phyloP scores from a whole-genome alignment of 2,113 vertebrate species.

The Mormyrus iriodes region DNA sequence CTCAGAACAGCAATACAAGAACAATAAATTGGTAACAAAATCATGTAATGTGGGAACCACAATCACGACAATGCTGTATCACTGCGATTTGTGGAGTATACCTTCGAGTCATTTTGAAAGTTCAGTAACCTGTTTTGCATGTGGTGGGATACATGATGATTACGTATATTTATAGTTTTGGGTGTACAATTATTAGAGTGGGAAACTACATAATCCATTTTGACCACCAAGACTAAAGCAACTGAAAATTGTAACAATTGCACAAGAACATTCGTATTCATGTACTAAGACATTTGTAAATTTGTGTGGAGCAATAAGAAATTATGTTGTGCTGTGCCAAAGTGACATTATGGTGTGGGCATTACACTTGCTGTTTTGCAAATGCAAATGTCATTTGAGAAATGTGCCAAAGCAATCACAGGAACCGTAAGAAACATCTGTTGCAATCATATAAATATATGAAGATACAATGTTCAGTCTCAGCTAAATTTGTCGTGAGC shows the following conservation, averaged over 20 bases:
- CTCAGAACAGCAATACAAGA: neutral
- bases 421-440: neutral
- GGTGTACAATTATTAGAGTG: neutral
- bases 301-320: neutral
- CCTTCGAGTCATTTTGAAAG: neutral
- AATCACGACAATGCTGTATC: neutral
- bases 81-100: neutral
- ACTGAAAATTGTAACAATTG: neutral
- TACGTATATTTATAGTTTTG: neutral
- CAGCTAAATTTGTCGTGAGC: conserved; percentile 23
- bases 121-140: neutral
- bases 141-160: neutral
- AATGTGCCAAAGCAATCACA: neutral
- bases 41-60: neutral
- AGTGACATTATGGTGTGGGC: neutral
- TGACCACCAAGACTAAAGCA: neutral
- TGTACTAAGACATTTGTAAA: neutral
- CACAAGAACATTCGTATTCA: neutral
- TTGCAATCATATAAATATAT: neutral
- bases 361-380: neutral
- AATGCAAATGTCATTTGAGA: neutral
- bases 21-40: neutral
- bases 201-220: neutral
- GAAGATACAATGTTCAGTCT: conserved; percentile 16
- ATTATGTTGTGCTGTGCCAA: neutral